Evolutionary conservation across 2,888 invertebrate genomes (phyloP).

Genomic region (Exephanes ischioxanthus): DNA sequence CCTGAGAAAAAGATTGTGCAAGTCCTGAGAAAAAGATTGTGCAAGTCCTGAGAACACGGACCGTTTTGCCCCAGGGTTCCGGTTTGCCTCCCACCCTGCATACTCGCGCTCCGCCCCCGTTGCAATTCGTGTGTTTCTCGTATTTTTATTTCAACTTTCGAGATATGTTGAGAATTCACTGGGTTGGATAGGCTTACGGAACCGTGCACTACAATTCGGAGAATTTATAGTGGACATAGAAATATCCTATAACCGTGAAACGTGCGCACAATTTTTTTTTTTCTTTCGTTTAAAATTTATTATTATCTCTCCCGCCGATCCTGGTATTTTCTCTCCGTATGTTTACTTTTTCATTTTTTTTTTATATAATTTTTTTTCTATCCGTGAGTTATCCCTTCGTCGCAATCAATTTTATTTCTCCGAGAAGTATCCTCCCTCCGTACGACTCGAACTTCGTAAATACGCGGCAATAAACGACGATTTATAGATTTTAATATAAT

Average conservation of each 20-base stretch:
- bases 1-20: too few species aligned
- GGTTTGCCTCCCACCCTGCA: too few species aligned
- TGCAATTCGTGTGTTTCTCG: background rate
- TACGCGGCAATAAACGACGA: slow-evolving; percentile 39
- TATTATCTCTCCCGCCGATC: slow-evolving; percentile 10
- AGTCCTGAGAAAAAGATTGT: too few species aligned
- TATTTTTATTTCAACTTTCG: background rate
- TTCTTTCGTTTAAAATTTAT: slow-evolving; percentile 15
- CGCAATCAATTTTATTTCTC: slow-evolving; percentile 20
- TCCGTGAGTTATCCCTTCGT: slow-evolving; percentile 7
- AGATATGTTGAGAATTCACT: slow-evolving; percentile 5
- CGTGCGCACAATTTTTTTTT: slow-evolving; percentile 11
- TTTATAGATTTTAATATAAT: slow-evolving; percentile 44
- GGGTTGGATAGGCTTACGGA: slow-evolving; percentile 6
- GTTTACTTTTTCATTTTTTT: background rate
- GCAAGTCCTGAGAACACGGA: too few species aligned
- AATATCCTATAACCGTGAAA: slow-evolving; percentile 4
- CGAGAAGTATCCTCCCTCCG: background rate
- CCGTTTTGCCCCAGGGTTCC: too few species aligned
- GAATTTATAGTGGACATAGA: slow-evolving; percentile 33
- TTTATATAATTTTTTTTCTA: background rate
- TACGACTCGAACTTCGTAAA: slow-evolving; percentile 17
- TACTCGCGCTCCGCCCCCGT: background rate
- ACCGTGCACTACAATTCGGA: background rate
- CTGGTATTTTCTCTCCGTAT: slow-evolving; percentile 11